A percentile compares a stretch with the other conserved stretches of the same genome.
phyloP scores from a whole-genome alignment of 2,888 invertebrate genomes.

The Himalopsyche anomala region DNA sequence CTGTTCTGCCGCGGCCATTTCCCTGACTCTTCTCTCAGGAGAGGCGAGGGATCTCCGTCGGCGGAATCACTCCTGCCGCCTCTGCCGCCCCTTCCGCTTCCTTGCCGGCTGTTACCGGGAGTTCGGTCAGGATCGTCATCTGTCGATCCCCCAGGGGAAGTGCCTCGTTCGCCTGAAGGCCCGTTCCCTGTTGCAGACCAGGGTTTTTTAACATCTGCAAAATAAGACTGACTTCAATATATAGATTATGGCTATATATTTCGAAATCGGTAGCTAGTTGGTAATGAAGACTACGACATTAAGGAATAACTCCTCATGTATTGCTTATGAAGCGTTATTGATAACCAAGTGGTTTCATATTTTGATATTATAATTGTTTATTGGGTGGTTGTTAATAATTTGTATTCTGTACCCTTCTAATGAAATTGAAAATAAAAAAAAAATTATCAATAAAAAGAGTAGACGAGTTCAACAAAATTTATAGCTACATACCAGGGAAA shows the following conservation, averaged over 20 bases:
- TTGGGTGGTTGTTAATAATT: too few species aligned
- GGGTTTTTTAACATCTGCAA: conserved; percentile 70
- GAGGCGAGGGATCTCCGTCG: conserved; percentile 69
- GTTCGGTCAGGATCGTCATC: conserved; percentile 91
- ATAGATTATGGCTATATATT: too few species aligned
- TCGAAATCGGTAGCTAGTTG: too few species aligned
- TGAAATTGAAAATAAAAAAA: too few species aligned
- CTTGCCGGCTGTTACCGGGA: conserved; percentile 69
- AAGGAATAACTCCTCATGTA: too few species aligned
- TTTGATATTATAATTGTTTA: too few species aligned
- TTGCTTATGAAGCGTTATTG: too few species aligned
- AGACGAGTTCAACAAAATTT: too few species aligned
- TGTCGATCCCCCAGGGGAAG: conserved; percentile 84
- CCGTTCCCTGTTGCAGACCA: conserved; percentile 67
- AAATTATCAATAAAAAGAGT: too few species aligned
- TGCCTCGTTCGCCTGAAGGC: conserved; percentile 66
- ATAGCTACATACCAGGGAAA: conserved; percentile 81
- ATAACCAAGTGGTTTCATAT: too few species aligned
- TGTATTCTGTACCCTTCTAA: too few species aligned
- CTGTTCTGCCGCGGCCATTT: conserved; percentile 90
- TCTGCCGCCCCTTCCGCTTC: conserved; percentile 16
- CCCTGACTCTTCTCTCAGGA: conserved; percentile 71
- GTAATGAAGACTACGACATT: too few species aligned
- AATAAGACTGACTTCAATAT: background rate
- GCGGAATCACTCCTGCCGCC: conserved; percentile 73